Conservation (phyloP, 2,888 invertebrate genomes). For the Temnothorax unifasciatus region DNA sequence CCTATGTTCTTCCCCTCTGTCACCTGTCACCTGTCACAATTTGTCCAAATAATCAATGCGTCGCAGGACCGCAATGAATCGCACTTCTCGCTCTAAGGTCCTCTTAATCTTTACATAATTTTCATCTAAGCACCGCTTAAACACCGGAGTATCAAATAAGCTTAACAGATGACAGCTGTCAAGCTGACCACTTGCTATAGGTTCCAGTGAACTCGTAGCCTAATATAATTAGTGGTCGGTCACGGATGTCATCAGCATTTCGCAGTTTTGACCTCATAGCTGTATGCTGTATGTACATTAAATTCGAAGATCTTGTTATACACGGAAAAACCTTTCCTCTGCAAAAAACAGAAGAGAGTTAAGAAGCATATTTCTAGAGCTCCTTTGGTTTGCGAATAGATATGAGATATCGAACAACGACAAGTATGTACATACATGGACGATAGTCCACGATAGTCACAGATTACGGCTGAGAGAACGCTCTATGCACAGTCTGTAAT, state of each 20-base stretch:
- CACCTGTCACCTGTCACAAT: conserved; percentile 95
- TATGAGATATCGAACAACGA: not conserved
- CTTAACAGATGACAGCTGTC: conserved; percentile 92
- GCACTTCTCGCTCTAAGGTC: conserved; percentile 91
- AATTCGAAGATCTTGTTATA: conserved; percentile 99
- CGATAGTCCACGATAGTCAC: not conserved
- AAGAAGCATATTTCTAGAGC: not conserved
- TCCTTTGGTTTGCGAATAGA: not conserved
- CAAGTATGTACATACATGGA: not conserved
- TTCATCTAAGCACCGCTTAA: conserved; percentile 90
- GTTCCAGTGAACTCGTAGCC: conserved; percentile 92
- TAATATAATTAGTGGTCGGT: conserved; percentile 97
- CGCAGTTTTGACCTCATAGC: conserved; percentile 91
- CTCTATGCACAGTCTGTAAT: not conserved
- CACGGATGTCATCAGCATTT: conserved; percentile 99
- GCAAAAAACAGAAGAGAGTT: conserved; percentile 79
- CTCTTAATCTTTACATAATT: conserved; percentile 92
- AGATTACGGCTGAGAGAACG: not conserved
- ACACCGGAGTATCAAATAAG: conserved; percentile 96
- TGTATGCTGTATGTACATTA: conserved; percentile 89
- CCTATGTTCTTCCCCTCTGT: conserved; percentile 99
- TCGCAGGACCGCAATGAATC: conserved; percentile 89
- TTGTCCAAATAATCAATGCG: conserved; percentile 98
- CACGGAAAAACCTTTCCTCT: conserved; percentile 95
- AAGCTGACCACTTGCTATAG: conserved; percentile 94